A percentile compares a stretch with the other conserved stretches of the same genome.
Conservation (phyloP, 2,888 invertebrate species). For the Drymonia ruficornis region DNA sequence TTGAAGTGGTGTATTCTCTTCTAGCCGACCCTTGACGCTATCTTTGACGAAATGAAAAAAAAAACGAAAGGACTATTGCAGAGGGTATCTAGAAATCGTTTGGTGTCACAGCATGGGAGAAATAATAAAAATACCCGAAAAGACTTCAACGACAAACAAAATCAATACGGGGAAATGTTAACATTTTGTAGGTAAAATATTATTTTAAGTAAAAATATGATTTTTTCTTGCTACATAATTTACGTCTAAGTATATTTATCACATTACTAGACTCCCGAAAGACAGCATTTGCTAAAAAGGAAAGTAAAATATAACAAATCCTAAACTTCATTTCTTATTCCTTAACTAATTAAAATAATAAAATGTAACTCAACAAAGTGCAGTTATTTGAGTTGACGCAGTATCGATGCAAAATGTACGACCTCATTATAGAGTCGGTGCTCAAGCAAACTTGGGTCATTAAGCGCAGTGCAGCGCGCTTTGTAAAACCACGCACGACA, state of each 20-base stretch:
- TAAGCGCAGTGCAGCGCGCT: background rate
- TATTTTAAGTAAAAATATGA: background rate
- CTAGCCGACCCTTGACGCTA: background rate
- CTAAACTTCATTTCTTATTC: background rate
- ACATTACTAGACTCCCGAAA: too few species aligned
- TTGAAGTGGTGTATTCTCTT: constrained; percentile 3
- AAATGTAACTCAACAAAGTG: background rate
- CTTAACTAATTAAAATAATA: background rate
- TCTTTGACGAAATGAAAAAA: background rate
- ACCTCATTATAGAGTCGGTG: constrained; percentile 1
- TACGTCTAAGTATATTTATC: too few species aligned
- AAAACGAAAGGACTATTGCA: background rate
- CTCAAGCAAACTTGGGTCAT: constrained; percentile 2
- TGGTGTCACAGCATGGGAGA: background rate
- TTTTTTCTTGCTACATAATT: too few species aligned
- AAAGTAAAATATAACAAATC: background rate
- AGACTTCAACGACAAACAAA: constrained; percentile 6
- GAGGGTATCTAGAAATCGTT: background rate
- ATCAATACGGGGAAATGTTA: background rate
- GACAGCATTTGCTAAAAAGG: too few species aligned
- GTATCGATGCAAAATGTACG: constrained; percentile 5
- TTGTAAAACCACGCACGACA: background rate
- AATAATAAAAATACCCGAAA: background rate
- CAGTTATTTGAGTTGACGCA: constrained; percentile 3
- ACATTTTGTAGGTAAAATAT: background rate